Conservation (phyloP, 2,113 vertebrate genomes). For the Osmerus eperlanus region DNA sequence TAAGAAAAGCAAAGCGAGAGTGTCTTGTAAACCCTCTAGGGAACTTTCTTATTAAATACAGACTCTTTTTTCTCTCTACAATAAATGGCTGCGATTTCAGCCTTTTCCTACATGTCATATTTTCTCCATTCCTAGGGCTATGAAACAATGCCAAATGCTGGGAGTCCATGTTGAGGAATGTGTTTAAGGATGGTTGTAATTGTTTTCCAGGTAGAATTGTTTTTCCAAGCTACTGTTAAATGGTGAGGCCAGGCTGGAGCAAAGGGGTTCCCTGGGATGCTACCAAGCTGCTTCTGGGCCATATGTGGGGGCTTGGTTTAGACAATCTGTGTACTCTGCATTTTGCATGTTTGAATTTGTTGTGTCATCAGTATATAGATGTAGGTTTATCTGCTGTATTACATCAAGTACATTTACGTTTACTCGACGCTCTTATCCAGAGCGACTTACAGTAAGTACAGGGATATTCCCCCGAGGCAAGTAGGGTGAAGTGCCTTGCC, state of each 20-base stretch:
- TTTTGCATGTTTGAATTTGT: slow-evolving; percentile 25
- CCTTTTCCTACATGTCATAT: slow-evolving; percentile 68
- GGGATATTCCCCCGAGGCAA: too few species aligned
- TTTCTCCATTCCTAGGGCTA: slow-evolving; percentile 62
- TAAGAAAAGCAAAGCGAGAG: slow-evolving; percentile 56
- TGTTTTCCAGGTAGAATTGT: slow-evolving; percentile 69
- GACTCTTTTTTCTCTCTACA: slow-evolving; percentile 43
- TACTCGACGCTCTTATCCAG: too few species aligned
- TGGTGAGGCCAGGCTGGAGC: slow-evolving; percentile 43
- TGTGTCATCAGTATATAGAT: slow-evolving; percentile 42
- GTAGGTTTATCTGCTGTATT: slow-evolving; percentile 19
- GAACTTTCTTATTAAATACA: slow-evolving; percentile 65
- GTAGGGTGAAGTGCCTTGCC: too few species aligned
- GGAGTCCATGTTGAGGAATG: slow-evolving; percentile 67
- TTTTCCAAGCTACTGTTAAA: slow-evolving; percentile 72
- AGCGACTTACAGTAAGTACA: too few species aligned
- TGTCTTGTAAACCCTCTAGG: slow-evolving; percentile 63
- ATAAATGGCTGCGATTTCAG: slow-evolving; percentile 58
- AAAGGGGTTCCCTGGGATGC: slow-evolving; percentile 66
- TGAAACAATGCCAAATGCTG: slow-evolving; percentile 58
- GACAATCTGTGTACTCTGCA: slow-evolving; percentile 34
- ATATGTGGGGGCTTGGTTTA: slow-evolving; percentile 52
- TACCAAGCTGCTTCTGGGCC: slow-evolving; percentile 50
- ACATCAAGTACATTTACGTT: neutral
- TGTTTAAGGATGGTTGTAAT: slow-evolving; percentile 64